A percentile compares a stretch with the other conserved stretches of the same genome.
Evolutionary conservation across 1,140 invertebrate genomes (phyloP).

Genomic region (Drosophila sp.): DNA sequence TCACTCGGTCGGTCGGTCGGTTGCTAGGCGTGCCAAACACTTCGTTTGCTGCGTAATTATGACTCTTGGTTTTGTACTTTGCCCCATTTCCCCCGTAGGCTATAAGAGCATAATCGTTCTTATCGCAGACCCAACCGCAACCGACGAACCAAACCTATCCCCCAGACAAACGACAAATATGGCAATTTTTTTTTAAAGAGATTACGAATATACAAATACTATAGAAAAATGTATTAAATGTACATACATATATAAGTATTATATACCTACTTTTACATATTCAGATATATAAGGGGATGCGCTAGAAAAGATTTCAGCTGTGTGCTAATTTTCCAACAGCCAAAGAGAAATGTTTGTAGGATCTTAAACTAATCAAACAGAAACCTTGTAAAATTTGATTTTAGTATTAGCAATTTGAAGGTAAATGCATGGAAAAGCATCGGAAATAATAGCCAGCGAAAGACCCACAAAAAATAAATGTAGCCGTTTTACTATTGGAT

Average conservation of each 20-base stretch:
- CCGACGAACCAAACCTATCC: neutral
- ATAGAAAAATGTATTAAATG: neutral
- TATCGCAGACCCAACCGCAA: conserved; percentile 2
- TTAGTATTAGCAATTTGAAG: too few species aligned
- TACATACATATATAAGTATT: neutral
- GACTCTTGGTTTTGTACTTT: conserved; percentile 13
- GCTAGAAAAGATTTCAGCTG: conserved; percentile 52
- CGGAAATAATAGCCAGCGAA: too few species aligned
- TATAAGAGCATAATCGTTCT: neutral
- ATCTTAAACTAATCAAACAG: too few species aligned
- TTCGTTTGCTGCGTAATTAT: conserved; percentile 17
- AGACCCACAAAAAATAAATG: too few species aligned
- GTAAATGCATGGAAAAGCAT: too few species aligned
- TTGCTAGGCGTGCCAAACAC: conserved; percentile 9
- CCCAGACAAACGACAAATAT: conserved; percentile 9
- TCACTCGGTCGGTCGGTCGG: neutral
- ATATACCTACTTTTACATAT: neutral
- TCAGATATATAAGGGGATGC: neutral
- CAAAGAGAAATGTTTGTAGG: conserved; percentile 44
- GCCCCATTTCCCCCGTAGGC: conserved; percentile 1
- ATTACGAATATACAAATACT: conserved; percentile 4
- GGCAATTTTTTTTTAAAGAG: conserved; percentile 1
- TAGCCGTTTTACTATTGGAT: too few species aligned
- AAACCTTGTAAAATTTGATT: too few species aligned
- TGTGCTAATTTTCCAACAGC: conserved; percentile 6